These are phyloP conservation scores for Barbus barbus DNA, from an alignment of 2,113 vertebrate species.

Conservation along the genomic window DNA sequence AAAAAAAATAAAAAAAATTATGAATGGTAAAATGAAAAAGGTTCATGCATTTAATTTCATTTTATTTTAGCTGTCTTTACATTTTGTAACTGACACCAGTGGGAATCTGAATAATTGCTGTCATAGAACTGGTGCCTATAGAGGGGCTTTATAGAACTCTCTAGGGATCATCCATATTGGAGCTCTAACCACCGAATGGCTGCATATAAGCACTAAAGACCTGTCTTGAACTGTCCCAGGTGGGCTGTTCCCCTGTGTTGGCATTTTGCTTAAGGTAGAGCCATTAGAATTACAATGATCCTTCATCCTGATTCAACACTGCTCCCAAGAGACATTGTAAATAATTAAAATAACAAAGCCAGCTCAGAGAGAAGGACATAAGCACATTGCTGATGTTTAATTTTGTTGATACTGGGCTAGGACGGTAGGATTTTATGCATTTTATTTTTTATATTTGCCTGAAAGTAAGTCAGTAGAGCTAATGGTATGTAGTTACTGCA, in stretches of 20 bases:
- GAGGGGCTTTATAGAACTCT: not conserved
- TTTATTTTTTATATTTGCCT: not conserved
- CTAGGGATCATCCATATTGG: not conserved
- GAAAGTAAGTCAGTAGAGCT: not conserved
- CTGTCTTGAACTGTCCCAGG: not conserved
- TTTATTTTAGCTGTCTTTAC: not conserved
- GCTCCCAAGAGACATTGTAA: constrained; percentile 33
- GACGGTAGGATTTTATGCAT: not conserved
- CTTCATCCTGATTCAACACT: constrained; percentile 20
- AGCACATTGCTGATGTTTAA: constrained; percentile 18
- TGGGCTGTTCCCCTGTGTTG: constrained; percentile 28
- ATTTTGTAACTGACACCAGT: not conserved
- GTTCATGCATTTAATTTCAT: too few species aligned
- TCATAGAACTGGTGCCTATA: not conserved
- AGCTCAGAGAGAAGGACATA: constrained; percentile 28
- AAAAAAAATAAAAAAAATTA: too few species aligned
- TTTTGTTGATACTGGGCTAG: not conserved
- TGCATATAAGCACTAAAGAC: not conserved
- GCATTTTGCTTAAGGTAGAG: constrained; percentile 21
- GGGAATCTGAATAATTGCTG: not conserved
- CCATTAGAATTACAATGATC: constrained; percentile 29
- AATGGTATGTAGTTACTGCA: not conserved
- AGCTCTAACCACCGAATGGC: not conserved
- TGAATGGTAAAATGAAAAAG: not conserved
- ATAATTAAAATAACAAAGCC: constrained; percentile 52